Evolutionary conservation across 2,797 vertebrate species (phyloP), one percentile per base, ranked within the genome.

Genomic region (Enteromius thamalakanensis): DNA sequence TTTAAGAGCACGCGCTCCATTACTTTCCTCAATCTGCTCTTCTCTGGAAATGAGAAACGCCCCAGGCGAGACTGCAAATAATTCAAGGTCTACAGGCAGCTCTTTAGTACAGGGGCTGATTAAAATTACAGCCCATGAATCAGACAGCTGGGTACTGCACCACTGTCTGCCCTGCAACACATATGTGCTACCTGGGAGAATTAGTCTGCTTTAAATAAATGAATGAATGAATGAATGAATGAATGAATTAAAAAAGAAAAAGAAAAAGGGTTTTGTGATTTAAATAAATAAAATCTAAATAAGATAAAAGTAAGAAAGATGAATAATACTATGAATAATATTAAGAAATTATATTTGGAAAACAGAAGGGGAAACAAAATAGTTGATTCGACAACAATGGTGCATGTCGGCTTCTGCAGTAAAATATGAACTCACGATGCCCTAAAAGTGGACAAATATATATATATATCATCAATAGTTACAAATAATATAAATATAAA

Each of bases 81-180:
- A 94, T 91, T 92, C 90, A 92, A 90, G 91, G 90, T 94, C 92
- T 91, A 88, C 89, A 90, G 90, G 91, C 91, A 91, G 91, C 91
- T 92, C 91, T 93, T 94, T 93, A 94, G 92, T 89, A 91, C 85
- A 58, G 90, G 89, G 90, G 86, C 91, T 93, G 92, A 95, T 95
- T 94, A 92, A 92, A 93, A 95, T 93, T 92, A 91, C 91, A 93
- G 82, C 89, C 88, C 89, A 91, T 89, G 90, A 91, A 90, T 90
- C 90, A 90, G 85, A 88, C 85, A 85, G 45, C 82, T 84, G 90
- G 87, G 86, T 90, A 37, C 87, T 88, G 88, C 82, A 84, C 89
- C 85, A 85, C 87, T 86, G 89, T 84, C 87, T 89, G 89, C 90
- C 88, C 88, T 87, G 85, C 78, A 40, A 37, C 12, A 5, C 32